Evolutionary conservation across 1,140 invertebrate species (phyloP).

Genomic region (Cyclina sinensis): DNA sequence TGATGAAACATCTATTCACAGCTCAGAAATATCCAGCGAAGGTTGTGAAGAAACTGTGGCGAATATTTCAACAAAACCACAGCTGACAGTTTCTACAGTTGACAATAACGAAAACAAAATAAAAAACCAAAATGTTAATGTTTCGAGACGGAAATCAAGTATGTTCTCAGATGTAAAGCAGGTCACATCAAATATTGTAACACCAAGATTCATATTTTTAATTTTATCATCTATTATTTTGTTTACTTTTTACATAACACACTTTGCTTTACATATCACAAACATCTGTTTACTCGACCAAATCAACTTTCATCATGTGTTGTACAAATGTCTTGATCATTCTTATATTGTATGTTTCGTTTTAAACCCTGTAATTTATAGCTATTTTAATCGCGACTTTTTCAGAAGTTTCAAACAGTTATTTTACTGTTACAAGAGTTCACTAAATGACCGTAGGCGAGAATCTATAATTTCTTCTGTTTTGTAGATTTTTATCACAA

Average conservation of each 20-base stretch:
- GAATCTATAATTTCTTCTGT: background rate
- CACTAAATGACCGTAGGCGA: background rate
- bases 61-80: background rate
- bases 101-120: background rate
- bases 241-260: slow-evolving; percentile 38
- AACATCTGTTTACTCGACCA: background rate
- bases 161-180: background rate
- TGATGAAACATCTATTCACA: background rate
- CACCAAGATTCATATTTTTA: background rate
- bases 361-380: slow-evolving; percentile 45
- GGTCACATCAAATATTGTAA: background rate
- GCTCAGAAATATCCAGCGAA: background rate
- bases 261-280: slow-evolving; percentile 48
- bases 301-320: background rate
- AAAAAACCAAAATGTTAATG: background rate
- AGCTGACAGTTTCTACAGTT: background rate
- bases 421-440: background rate
- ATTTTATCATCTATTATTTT: slow-evolving; percentile 27
- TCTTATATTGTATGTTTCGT: slow-evolving; percentile 47
- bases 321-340: background rate
- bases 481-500: background rate
- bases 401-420: background rate
- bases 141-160: slow-evolving; percentile 16
- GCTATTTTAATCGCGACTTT: slow-evolving; percentile 43
- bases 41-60: background rate